phyloP scores from a whole-genome alignment of 1,140 invertebrate species.

The Drosophila sechellia region DNA sequence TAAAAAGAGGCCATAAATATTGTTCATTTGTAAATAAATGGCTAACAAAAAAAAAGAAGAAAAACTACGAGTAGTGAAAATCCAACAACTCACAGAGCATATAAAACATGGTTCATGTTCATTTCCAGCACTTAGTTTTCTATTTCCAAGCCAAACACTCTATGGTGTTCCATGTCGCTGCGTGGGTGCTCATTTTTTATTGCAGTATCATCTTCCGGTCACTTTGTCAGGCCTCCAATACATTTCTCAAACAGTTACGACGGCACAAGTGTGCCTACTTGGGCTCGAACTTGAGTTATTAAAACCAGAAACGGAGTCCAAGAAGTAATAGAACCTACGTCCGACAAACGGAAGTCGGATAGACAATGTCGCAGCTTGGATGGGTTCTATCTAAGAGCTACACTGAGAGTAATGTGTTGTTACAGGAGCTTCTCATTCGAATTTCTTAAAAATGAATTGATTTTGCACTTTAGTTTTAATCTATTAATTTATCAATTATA shows the following conservation, averaged over 20 bases:
- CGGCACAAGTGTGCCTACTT: conserved; percentile 57
- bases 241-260: conserved; percentile 79
- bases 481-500: too few relatives aligned
- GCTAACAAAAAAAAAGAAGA: conserved; percentile 27
- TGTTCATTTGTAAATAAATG: conserved; percentile 82
- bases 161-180: conserved; percentile 14
- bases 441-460: too few relatives aligned
- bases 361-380: conserved; percentile 61
- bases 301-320: conserved; percentile 36
- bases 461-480: too few relatives aligned
- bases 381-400: conserved; percentile 7
- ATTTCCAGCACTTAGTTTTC: conserved; percentile 42
- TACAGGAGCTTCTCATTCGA: not conserved
- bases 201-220: conserved; percentile 82
- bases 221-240: conserved; percentile 79
- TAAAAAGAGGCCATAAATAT: conserved; percentile 79
- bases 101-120: conserved; percentile 72
- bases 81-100: conserved; percentile 62
- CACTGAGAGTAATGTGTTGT: conserved; percentile 10
- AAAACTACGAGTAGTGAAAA: conserved; percentile 29
- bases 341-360: conserved; percentile 60
- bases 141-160: conserved; percentile 71
- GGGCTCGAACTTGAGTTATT: conserved; percentile 59
- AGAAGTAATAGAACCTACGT: conserved; percentile 14
- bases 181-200: conserved; percentile 63